phyloP scores from a whole-genome alignment of 2,888 invertebrate genomes.

The Aphodius sticticus region DNA sequence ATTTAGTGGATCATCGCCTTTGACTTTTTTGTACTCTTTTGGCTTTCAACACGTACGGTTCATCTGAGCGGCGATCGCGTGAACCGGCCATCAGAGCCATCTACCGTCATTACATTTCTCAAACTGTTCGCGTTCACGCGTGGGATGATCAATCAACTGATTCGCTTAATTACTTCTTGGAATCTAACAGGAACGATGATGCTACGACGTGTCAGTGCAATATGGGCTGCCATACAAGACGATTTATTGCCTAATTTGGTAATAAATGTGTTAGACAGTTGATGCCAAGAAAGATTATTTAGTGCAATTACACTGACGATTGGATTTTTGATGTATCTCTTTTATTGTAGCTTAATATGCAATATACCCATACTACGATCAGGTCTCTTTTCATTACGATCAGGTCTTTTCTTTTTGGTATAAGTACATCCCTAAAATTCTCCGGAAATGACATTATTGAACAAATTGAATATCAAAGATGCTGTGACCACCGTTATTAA shows the following conservation, averaged over 20 bases:
- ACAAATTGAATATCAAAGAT: too few relatives aligned
- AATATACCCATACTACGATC: too few relatives aligned
- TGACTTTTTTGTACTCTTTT: conserved; percentile 9
- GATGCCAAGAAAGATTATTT: background rate
- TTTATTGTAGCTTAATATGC: too few relatives aligned
- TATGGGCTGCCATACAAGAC: background rate
- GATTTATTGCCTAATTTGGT: conserved; percentile 4
- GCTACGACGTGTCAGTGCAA: conserved; percentile 1
- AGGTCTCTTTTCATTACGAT: too few relatives aligned
- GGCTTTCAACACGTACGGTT: conserved; percentile 5
- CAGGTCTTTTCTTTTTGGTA: too few relatives aligned
- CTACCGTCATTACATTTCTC: background rate
- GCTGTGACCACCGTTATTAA: too few relatives aligned
- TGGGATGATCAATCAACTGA: conserved; percentile 43
- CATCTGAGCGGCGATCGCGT: conserved; percentile 39
- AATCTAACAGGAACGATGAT: conserved; percentile 17
- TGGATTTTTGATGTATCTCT: too few relatives aligned
- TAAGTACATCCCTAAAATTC: too few relatives aligned
- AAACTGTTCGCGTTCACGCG: conserved; percentile 36
- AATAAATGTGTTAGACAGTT: background rate
- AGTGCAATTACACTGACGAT: too few relatives aligned
- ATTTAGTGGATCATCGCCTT: conserved; percentile 31
- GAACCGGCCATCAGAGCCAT: conserved; percentile 36
- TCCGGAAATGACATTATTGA: too few relatives aligned
- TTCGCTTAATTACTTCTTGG: conserved; percentile 36